Evolutionary conservation across 2,797 vertebrate species (phyloP).

Genomic region (Enteromius paludinosus): DNA sequence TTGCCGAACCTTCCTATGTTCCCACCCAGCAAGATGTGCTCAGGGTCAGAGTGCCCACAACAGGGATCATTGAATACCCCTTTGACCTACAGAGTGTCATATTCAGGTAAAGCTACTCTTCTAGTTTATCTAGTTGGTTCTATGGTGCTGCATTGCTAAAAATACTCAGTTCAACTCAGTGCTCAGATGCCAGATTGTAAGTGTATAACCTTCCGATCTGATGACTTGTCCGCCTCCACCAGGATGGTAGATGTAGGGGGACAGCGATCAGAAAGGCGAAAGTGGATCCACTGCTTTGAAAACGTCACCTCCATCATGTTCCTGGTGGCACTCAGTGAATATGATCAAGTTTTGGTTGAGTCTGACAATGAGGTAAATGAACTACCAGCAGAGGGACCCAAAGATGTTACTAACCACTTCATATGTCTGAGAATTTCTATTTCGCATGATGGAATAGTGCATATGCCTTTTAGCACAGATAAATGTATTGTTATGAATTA

Average conservation of each 20-base stretch:
- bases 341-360: constrained; percentile 77
- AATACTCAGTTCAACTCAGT: neutral
- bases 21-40: constrained; percentile 87
- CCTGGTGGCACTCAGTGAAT: constrained; percentile 80
- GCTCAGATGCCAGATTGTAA: neutral
- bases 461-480: neutral
- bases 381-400: constrained; percentile 73
- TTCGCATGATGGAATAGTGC: neutral
- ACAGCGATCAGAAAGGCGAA: constrained; percentile 80
- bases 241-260: constrained; percentile 83
- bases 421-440: neutral
- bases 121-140: neutral
- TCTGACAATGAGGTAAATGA: constrained; percentile 66
- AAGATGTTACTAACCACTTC: neutral
- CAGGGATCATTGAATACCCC: constrained; percentile 86
- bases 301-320: constrained; percentile 81
- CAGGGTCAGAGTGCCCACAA: constrained; percentile 83
- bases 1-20: constrained; percentile 75
- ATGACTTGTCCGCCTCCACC: neutral
- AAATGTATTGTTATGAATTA: neutral
- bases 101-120: constrained; percentile 78
- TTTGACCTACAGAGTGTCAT: constrained; percentile 86
- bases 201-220: neutral
- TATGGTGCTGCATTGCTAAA: too few relatives aligned
- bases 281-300: constrained; percentile 82